Base-by-base conservation (phyloP, 1,140 invertebrate genomes). In the Heliconius congener region DNA sequence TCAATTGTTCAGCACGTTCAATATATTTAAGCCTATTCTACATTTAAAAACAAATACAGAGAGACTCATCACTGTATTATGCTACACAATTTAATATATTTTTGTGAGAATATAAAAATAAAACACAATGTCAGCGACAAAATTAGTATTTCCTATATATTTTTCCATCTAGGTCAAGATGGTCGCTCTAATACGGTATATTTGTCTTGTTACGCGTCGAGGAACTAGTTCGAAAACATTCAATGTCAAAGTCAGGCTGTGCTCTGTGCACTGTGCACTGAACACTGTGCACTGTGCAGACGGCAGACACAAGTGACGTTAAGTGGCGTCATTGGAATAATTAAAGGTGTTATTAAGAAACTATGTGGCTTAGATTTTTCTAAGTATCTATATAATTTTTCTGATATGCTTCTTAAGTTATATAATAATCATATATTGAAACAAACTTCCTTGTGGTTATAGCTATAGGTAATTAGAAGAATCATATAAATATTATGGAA, bases 241-340 rank as follows among this genome's bases (percentile, higher is more conserved):
- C 55, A 60, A 60, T 60, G 57, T 60, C 57, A 60, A 60, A 60
- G 57, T 23, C 57, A 60, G n/a, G 57, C 57, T 60, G 57, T 27
- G 4, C 42, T 16, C 4, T 46, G 42, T 46, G 13, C 13, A 4
- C 13, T 46, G 13, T 30, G 30, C 30, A 30, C 30, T 30, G 23
- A 4, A 11, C 42, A 13, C 42, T 46, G 11, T 42, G 11, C 11
- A 13, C 3, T 46, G 42, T 0, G 2, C 57, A 60, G 8, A 23
- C 0, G 8, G 18, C 55, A 23, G 55, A 23, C 8, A 19, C 55
- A 57, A 60, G 8, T 23, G 55, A 60, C 57, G 19, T 23, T 11
- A 23, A 19, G n/a, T 60, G 13, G n/a, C 57, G 19, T 27, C n/a
- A 60, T 23, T 9, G 57, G 19, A 9, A 11, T 60, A 60, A 23